Percentiles rank a stretch among this genome's conserved stretches.
Conservation (phyloP, 2,113 vertebrate genomes). For the Cryptomyrus ogoouensis region DNA sequence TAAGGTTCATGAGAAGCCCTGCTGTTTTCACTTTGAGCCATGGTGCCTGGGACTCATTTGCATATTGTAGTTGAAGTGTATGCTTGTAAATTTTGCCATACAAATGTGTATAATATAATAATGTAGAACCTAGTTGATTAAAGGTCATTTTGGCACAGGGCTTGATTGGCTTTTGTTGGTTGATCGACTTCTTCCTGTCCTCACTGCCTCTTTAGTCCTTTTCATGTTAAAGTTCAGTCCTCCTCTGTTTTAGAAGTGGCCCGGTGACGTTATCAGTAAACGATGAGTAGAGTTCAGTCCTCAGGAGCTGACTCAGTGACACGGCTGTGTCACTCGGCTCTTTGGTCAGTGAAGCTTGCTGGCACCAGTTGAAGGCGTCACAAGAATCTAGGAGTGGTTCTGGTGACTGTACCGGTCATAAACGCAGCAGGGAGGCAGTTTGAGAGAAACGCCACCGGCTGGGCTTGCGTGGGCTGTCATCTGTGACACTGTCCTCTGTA, state of each 20-base stretch:
- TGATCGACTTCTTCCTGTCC: neutral
- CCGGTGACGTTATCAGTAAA: neutral
- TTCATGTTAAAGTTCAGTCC: neutral
- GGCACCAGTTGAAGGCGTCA: neutral
- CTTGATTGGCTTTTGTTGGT: neutral
- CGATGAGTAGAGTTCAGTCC: neutral
- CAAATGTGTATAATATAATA: neutral
- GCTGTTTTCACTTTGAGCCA: neutral
- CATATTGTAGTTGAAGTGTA: neutral
- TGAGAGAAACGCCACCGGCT: neutral
- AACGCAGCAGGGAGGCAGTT: neutral
- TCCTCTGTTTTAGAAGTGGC: neutral
- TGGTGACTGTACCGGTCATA: neutral
- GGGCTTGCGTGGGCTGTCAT: conserved; percentile 3
- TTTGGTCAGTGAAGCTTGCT: neutral
- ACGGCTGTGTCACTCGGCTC: neutral
- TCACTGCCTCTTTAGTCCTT: neutral
- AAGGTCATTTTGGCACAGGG: neutral
- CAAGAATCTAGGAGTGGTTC: neutral
- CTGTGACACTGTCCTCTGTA: neutral
- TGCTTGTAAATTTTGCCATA: neutral
- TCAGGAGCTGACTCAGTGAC: neutral
- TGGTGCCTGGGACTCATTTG: neutral
- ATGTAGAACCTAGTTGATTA: neutral
- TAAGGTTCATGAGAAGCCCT: neutral